Conservation (phyloP, 2,888 invertebrate species). For the Gibbula magus region DNA sequence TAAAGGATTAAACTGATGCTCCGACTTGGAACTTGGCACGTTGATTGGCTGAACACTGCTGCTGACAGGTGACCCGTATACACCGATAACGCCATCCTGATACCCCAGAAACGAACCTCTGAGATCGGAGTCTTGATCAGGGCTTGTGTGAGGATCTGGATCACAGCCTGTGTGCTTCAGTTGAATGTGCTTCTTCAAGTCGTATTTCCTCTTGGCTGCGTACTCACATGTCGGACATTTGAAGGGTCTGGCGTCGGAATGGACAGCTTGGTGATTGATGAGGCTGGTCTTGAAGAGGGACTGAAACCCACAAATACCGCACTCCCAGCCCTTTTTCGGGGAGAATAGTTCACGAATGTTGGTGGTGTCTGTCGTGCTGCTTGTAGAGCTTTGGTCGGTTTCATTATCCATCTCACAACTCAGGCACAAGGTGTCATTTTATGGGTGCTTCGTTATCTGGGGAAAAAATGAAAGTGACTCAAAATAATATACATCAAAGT, state of each 20-base stretch:
- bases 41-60: too few species aligned
- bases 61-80: too few species aligned
- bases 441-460: too few species aligned
- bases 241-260: constrained; percentile 46
- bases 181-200: constrained; percentile 47
- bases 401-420: not conserved
- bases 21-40: too few species aligned
- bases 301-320: constrained; percentile 43
- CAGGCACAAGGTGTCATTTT: too few species aligned
- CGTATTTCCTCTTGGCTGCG: constrained; percentile 49
- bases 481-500: too few species aligned
- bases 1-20: too few species aligned
- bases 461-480: too few species aligned
- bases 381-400: not conserved
- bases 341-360: not conserved
- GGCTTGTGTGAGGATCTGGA: not conserved
- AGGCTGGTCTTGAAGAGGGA: constrained; percentile 44
- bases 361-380: not conserved
- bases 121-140: too few species aligned
- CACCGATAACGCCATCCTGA: too few species aligned
- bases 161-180: constrained; percentile 26
- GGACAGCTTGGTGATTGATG: constrained; percentile 47
- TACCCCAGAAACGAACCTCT: too few species aligned
- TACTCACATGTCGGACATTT: constrained; percentile 46
- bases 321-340: constrained; percentile 16